A percentile compares a stretch with the other conserved stretches of the same genome.
Conservation (phyloP, 2,113 vertebrate genomes). For the Dascyllus trimaculatus region DNA sequence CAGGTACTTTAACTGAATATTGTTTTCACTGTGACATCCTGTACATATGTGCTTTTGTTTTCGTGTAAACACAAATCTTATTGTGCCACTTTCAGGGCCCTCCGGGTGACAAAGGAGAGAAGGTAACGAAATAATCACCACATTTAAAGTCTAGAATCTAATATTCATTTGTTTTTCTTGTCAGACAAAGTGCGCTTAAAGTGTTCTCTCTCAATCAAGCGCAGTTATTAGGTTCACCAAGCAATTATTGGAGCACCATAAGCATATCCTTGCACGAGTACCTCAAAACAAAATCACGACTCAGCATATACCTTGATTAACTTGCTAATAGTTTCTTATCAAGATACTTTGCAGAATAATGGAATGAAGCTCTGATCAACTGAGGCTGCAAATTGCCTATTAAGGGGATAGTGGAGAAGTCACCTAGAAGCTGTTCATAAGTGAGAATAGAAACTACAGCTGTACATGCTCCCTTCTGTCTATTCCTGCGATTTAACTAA, state of each 20-base stretch:
- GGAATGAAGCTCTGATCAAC: conserved; percentile 59
- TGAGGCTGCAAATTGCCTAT: conserved; percentile 65
- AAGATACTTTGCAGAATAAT: conserved; percentile 62
- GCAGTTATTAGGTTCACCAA: conserved; percentile 41
- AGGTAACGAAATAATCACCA: conserved; percentile 66
- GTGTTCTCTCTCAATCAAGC: conserved; percentile 26
- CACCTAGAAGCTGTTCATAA: conserved; percentile 48
- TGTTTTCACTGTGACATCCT: neutral
- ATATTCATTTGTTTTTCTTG: conserved; percentile 19
- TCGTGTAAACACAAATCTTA: neutral
- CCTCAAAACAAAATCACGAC: conserved; percentile 41
- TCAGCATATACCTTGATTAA: conserved; percentile 64
- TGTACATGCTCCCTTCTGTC: conserved; percentile 11
- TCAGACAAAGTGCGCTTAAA: conserved; percentile 1
- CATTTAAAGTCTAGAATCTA: neutral
- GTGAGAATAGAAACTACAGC: conserved; percentile 22
- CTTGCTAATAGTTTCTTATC: conserved; percentile 64
- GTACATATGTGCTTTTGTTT: neutral
- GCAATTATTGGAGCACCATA: conserved; percentile 45
- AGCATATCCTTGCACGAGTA: conserved; percentile 38
- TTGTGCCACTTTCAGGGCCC: conserved; percentile 67
- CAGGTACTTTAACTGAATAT: conserved; percentile 68
- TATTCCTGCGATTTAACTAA: conserved; percentile 42
- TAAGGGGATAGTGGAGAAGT: conserved; percentile 50
- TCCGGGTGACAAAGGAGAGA: conserved; percentile 78